These are phyloP conservation scores for Protophormia terraenovae DNA, from an alignment of 2,888 invertebrate genomes.

Conservation along the genomic window DNA sequence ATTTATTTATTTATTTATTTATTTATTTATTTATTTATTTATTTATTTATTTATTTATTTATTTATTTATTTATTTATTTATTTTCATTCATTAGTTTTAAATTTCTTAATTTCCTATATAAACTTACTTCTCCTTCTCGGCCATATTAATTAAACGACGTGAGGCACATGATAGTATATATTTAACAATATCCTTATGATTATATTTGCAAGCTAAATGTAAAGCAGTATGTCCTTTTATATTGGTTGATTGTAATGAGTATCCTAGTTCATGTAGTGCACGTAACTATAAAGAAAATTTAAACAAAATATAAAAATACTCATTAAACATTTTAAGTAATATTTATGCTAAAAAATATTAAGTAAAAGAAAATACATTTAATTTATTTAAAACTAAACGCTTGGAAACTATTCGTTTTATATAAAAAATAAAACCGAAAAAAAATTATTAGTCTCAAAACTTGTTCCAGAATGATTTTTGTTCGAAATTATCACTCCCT, in stretches of 20 bases:
- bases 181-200: constrained; percentile 94
- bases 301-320: not conserved
- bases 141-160: constrained; percentile 92
- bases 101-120: not conserved
- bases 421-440: no score
- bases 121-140: constrained; percentile 89
- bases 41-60: no score
- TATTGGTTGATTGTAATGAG: constrained; percentile 91
- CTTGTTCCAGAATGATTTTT: no score
- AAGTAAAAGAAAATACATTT: not conserved
- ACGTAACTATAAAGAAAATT: constrained; percentile 84
- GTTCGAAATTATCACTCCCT: no score
- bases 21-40: no score
- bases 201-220: constrained; percentile 94
- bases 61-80: no score
- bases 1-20: no score
- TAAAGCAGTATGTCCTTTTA: constrained; percentile 93
- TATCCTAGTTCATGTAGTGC: constrained; percentile 92
- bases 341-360: not conserved
- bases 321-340: not conserved
- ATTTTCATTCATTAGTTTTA: not conserved
- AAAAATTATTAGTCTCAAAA: no score
- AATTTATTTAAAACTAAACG: not conserved
- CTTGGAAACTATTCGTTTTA: not conserved
- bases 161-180: constrained; percentile 92